A percentile compares a stretch with the other conserved stretches of the same genome.
phyloP scores from a whole-genome alignment of 1,140 invertebrate species.

The Antheraea mylitta region DNA sequence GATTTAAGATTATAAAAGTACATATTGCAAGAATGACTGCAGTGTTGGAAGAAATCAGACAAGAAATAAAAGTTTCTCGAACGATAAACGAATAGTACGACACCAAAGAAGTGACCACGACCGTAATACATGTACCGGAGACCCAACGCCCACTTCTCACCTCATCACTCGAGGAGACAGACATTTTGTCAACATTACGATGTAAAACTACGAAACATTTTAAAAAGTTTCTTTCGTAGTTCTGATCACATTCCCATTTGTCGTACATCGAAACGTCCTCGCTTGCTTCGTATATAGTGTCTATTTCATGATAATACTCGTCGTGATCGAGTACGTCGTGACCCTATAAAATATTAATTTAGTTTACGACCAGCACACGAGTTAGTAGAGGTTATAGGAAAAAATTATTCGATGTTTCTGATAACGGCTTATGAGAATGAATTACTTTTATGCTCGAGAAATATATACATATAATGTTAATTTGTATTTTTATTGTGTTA shows the following conservation, averaged over 20 bases:
- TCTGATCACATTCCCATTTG: slow-evolving; percentile 34
- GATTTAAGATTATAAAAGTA: too few species aligned
- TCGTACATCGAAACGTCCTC: slow-evolving; percentile 33
- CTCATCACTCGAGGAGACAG: slow-evolving; percentile 49
- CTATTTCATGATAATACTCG: slow-evolving; percentile 58
- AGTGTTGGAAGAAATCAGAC: background rate
- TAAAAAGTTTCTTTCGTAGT: slow-evolving; percentile 49
- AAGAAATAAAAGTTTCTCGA: background rate
- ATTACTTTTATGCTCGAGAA: too few species aligned
- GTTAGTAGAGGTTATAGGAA: background rate
- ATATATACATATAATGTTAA: too few species aligned
- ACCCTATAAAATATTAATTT: slow-evolving; percentile 10
- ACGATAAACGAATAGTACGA: background rate
- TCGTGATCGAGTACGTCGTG: slow-evolving; percentile 28
- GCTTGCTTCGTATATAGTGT: slow-evolving; percentile 60
- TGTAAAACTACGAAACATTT: slow-evolving; percentile 40
- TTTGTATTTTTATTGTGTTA: too few species aligned
- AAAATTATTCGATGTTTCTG: background rate
- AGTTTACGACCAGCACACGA: background rate
- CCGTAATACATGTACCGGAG: background rate
- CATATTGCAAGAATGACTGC: too few species aligned
- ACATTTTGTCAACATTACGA: slow-evolving; percentile 40
- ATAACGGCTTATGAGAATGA: too few species aligned
- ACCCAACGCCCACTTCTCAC: slow-evolving; percentile 31
- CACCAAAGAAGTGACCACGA: background rate